These are phyloP conservation scores for Manduca sexta DNA, from an alignment of 1,140 invertebrate species.

Conservation along the genomic window DNA sequence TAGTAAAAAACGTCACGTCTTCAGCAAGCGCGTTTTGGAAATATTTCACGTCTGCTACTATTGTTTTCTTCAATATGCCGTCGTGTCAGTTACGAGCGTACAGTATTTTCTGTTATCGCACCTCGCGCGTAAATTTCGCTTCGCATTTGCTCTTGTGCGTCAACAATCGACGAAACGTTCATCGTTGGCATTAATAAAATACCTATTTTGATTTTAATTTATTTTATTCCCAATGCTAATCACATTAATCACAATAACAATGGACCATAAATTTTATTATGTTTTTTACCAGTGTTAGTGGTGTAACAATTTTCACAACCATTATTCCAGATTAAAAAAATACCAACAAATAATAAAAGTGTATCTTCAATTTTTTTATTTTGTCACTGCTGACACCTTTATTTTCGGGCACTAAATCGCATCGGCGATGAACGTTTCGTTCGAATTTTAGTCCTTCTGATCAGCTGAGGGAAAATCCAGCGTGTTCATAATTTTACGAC, in stretches of 20 bases:
- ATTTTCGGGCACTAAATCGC: background rate
- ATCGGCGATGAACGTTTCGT: conserved; percentile 35
- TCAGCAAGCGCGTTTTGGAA: background rate
- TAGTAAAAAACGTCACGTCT: background rate
- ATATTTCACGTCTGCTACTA: too few relatives aligned
- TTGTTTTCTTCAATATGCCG: conserved; percentile 21
- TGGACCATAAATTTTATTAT: background rate
- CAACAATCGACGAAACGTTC: conserved; percentile 51
- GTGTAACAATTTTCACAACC: background rate
- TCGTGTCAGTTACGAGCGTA: conserved; percentile 29
- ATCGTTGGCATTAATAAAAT: conserved; percentile 19
- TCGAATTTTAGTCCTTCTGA: conserved; percentile 26
- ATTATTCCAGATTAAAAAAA: background rate
- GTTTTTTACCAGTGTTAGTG: background rate
- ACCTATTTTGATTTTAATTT: conserved; percentile 7
- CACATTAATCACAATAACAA: background rate
- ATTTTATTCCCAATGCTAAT: background rate
- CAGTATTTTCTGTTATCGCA: conserved; percentile 41
- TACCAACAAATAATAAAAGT: too few relatives aligned
- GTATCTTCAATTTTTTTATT: too few relatives aligned
- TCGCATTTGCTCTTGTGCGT: conserved; percentile 29
- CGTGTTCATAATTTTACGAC: conserved; percentile 27
- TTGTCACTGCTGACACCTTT: background rate
- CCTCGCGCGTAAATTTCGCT: conserved; percentile 38
- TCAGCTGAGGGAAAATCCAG: conserved; percentile 47